Evolutionary conservation across 2,797 vertebrate species (phyloP), one percentile per base, ranked within the genome.

Genomic region (Arremon aurantiirostris): DNA sequence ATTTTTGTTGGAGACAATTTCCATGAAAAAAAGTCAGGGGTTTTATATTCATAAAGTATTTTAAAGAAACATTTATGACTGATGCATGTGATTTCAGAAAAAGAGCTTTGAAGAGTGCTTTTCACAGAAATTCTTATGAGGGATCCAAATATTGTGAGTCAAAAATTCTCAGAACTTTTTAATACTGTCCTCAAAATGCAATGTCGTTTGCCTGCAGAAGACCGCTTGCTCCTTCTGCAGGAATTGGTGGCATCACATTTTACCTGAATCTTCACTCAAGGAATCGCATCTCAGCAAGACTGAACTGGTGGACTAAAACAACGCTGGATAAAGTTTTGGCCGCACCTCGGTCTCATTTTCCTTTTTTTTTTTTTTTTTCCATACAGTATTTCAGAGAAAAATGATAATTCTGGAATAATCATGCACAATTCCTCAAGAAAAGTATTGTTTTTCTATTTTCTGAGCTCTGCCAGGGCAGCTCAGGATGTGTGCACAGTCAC

Each of bases 81-180:
- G 41, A 44, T 42, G 35, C 5, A 32, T 55, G 11, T 34, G 14
- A 49, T 68, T 86, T 71, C 28, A 55, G 28, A 44, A 59, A 77
- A 61, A 27, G 6, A 76, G 2, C 14, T 77, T 46, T 57, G 34
- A 80, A 53, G 50, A 14, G 4, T 55, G 3, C 8, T 90, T 69
- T 63, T 44, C 1, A 0, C 32, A 78, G 28, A 71, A 66, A 75
- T 56, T 73, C 11, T 56, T 49, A 35, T 1, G 2, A 4, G 5
- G 2, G 1, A 55, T 35, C 72, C 8, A 89, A 59, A 53, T 47
- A 44, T 30, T 83, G 75, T 41, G 32, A 46, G 28, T 32, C 2
- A 5, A 66, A 81, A 69, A 59, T 9, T 0, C 3, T 1, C 1
- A 22, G 15, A 71, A 56, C 2, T 3, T 53, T 18, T 52, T 81